A percentile compares a stretch with the other conserved stretches of the same genome.
Evolutionary conservation across 2,888 invertebrate genomes (phyloP).

Genomic region (Meloe dianella): DNA sequence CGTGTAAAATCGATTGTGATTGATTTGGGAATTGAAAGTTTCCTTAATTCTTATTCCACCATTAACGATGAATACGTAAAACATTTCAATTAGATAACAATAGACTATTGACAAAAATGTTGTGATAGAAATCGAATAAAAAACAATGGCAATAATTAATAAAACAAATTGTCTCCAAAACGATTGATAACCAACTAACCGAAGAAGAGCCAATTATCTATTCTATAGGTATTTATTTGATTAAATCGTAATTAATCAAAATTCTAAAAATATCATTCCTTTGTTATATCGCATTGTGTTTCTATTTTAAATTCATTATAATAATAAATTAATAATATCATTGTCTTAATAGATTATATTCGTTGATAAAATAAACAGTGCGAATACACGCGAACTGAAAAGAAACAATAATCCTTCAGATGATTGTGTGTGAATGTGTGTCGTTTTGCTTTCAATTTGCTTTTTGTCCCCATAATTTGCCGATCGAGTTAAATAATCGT

Average conservation of each 20-base stretch:
- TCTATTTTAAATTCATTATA: background rate
- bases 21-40: constrained; percentile 9
- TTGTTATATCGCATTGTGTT: too few relatives aligned
- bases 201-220: background rate
- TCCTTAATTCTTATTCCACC: constrained; percentile 10
- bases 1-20: background rate
- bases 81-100: background rate
- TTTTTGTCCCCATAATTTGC: too few relatives aligned
- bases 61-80: background rate
- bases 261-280: too few relatives aligned
- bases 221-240: background rate
- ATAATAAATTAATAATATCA: too few relatives aligned
- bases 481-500: too few relatives aligned
- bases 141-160: constrained; percentile 9
- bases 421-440: constrained; percentile 20
- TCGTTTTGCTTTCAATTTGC: too few relatives aligned
- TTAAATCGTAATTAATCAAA: too few relatives aligned
- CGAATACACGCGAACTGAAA: constrained; percentile 28
- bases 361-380: constrained; percentile 32
- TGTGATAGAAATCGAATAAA: constrained; percentile 16
- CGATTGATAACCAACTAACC: background rate
- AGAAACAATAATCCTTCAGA: constrained; percentile 23
- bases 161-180: background rate
- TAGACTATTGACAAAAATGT: constrained; percentile 16
- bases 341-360: constrained; percentile 22